Conservation (phyloP, 2,113 vertebrate genomes). For the Hemichromis elongatus region DNA sequence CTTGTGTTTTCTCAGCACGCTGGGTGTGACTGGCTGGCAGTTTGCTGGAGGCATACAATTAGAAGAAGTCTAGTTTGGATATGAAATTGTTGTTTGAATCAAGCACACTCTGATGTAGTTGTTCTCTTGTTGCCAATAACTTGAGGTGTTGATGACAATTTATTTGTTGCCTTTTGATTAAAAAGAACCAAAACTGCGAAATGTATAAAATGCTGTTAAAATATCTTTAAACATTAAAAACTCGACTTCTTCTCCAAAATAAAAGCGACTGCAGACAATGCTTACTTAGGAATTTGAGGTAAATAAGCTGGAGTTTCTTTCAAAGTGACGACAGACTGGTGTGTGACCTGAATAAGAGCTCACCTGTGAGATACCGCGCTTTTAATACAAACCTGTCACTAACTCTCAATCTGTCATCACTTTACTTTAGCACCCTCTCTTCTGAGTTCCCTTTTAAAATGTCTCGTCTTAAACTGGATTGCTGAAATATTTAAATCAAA, state of each 20-base stretch:
- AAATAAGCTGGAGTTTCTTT: neutral
- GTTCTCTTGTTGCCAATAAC: neutral
- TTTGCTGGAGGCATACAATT: neutral
- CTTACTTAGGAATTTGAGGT: neutral
- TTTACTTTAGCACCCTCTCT: neutral
- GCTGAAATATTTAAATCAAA: neutral
- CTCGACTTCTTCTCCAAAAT: constrained; percentile 4
- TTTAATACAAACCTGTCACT: neutral
- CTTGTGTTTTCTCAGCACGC: neutral
- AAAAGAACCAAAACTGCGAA: neutral
- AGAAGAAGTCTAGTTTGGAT: neutral
- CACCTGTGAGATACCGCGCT: neutral
- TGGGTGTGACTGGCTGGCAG: neutral
- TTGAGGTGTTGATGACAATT: neutral
- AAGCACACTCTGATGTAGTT: neutral
- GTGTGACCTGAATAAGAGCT: neutral
- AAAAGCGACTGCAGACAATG: neutral
- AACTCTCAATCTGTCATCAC: neutral
- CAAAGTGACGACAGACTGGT: neutral
- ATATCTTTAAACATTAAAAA: constrained; percentile 3
- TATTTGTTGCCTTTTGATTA: neutral
- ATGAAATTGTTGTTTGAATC: neutral
- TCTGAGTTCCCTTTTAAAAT: neutral
- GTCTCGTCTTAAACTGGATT: neutral
- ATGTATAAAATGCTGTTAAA: constrained; percentile 1